Evolutionary conservation across 2,888 invertebrate genomes (phyloP).

Genomic region (Acanthosepion esculentum): DNA sequence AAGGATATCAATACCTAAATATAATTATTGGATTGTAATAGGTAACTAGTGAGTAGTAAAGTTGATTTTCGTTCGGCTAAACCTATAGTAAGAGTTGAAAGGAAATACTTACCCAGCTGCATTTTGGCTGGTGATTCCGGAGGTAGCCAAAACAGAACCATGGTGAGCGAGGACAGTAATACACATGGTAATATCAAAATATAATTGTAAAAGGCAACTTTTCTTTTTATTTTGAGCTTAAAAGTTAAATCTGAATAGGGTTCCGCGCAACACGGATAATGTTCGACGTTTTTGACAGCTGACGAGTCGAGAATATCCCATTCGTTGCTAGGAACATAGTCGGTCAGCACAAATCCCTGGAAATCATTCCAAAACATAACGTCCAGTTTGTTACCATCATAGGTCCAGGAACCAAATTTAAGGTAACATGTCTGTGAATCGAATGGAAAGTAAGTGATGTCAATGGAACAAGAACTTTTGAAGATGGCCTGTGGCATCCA

Average conservation of each 20-base stretch:
- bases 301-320: constrained; percentile 72
- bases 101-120: constrained; percentile 72
- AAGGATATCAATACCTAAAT: too few species aligned
- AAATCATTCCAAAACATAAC: constrained; percentile 58
- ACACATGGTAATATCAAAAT: constrained; percentile 75
- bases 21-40: too few species aligned
- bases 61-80: not conserved
- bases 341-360: constrained; percentile 66
- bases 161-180: constrained; percentile 74
- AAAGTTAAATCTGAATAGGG: constrained; percentile 74
- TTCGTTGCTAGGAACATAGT: constrained; percentile 74
- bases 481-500: constrained; percentile 74
- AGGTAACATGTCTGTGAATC: constrained; percentile 73
- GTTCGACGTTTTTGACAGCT: constrained; percentile 69
- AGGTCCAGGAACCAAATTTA: constrained; percentile 75
- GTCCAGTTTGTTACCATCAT: constrained; percentile 73
- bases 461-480: constrained; percentile 74
- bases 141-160: constrained; percentile 76
- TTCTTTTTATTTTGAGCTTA: constrained; percentile 67
- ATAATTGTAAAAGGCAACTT: constrained; percentile 74
- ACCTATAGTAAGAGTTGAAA: not conserved
- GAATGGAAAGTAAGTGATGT: constrained; percentile 75
- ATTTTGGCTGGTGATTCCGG: constrained; percentile 76
- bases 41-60: too few species aligned
- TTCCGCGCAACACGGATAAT: constrained; percentile 72